Evolutionary conservation across 1,140 invertebrate species (phyloP), one percentile per base, ranked within the genome.

Genomic region (Musca vetustissima): DNA sequence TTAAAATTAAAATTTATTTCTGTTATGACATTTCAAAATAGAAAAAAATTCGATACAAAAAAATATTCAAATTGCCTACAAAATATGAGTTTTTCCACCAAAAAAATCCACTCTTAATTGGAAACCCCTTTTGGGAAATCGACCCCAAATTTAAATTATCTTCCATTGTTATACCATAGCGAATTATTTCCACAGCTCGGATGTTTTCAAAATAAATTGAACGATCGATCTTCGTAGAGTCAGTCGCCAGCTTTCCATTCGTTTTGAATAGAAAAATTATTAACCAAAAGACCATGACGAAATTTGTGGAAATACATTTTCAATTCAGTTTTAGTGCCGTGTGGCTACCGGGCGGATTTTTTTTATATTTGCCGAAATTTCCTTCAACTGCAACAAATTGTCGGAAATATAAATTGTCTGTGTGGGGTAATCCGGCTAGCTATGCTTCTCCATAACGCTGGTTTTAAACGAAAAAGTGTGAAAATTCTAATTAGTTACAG

Each of bases 401-500:
- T 50, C 17, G 9, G n/a, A n/a, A 22, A 55, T 36, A 28, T 13
- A 43, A 36, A 57, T 25, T 28, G 36, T 43, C 36, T 43, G 36
- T 11, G 1, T 7, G n/a, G n/a, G n/a, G n/a, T 43, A 43, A 43
- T 43, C 36, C 36, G 4, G 1, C 11, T 8, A 28, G 36, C 6
- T n/a, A 43, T 43, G 36, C 36, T n/a, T n/a, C n/a, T n/a, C 36
- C 6, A 48, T n/a, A n/a, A n/a, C n/a, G n/a, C n/a, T n/a, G n/a
- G n/a, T n/a, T n/a, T n/a, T n/a, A n/a, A n/a, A n/a, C n/a, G n/a
- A n/a, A n/a, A n/a, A 80, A 80, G 78, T 80, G 78, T 80, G 78
- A 80, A 80, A 80, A 80, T 80, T 80, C 71, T 74, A 80, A 80
- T 80, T 80, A 76, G 78, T 80, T 75, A 78, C 78, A 80, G 76